Evolutionary conservation across 2,888 invertebrate species (phyloP).

Genomic region (Cynaeus angustus): DNA sequence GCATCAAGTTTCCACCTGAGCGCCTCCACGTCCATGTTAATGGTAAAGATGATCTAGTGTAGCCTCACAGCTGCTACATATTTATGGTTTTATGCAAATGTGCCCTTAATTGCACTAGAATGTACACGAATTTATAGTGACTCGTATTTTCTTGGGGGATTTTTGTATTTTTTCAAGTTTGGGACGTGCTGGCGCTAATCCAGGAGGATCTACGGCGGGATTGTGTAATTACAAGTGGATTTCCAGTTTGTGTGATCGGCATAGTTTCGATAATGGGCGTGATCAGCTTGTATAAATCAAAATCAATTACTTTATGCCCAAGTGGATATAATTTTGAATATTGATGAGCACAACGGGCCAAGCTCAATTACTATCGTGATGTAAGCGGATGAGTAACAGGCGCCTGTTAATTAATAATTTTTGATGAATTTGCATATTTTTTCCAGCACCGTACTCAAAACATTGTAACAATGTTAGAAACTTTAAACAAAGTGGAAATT

Average conservation of each 20-base stretch:
- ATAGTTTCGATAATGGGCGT: neutral
- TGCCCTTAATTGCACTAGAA: slow-evolving; percentile 18
- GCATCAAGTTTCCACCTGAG: slow-evolving; percentile 23
- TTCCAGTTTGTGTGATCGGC: neutral
- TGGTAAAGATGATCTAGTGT: slow-evolving; percentile 30
- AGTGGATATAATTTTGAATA: slow-evolving; percentile 20
- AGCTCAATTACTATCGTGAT: slow-evolving; percentile 4
- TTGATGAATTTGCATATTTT: too few species aligned
- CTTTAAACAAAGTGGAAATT: too few species aligned
- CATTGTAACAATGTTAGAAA: too few species aligned
- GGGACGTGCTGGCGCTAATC: neutral
- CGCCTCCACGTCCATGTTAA: slow-evolving; percentile 16
- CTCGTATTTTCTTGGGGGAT: neutral
- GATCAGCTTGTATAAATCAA: slow-evolving; percentile 8
- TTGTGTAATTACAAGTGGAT: slow-evolving; percentile 6
- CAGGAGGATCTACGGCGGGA: slow-evolving; percentile 2
- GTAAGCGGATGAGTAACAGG: neutral
- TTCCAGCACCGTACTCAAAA: too few species aligned
- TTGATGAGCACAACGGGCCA: neutral
- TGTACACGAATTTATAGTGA: slow-evolving; percentile 15
- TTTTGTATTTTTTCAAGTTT: neutral
- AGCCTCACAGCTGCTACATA: slow-evolving; percentile 26
- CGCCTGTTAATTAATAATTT: too few species aligned
- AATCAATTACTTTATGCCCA: neutral
- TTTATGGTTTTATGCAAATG: slow-evolving; percentile 37